These are phyloP conservation scores for Meteorus sp. DNA, from an alignment of 1,140 invertebrate genomes.

Conservation along the genomic window DNA sequence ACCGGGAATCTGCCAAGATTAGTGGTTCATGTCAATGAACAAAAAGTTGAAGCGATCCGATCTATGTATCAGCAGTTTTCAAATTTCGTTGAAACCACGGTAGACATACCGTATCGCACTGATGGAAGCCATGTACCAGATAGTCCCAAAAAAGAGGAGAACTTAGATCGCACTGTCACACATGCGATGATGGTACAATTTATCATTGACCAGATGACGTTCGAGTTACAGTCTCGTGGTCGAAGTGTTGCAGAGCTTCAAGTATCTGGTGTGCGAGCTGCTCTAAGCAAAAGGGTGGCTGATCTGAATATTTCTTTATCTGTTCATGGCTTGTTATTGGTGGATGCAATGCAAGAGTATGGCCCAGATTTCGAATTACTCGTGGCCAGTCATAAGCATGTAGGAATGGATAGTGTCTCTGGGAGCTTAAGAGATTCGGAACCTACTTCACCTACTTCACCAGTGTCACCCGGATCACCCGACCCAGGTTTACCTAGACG, in stretches of 20 bases:
- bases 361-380: constrained; percentile 93
- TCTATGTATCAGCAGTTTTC: constrained; percentile 56
- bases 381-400: constrained; percentile 91
- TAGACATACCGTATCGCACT: background rate
- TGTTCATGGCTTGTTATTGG: constrained; percentile 88
- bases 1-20: constrained; percentile 84
- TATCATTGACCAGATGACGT: constrained; percentile 82
- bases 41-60: constrained; percentile 73
- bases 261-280: constrained; percentile 82
- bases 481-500: constrained; percentile 52
- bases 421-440: constrained; percentile 90
- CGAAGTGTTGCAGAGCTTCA: constrained; percentile 87
- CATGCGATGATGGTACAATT: constrained; percentile 84
- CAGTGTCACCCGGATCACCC: constrained; percentile 71
- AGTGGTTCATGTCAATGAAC: constrained; percentile 87
- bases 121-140: constrained; percentile 54
- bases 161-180: constrained; percentile 54
- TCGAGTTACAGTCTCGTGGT: constrained; percentile 83
- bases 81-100: constrained; percentile 31
- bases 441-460: constrained; percentile 80
- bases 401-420: constrained; percentile 91
- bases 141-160: constrained; percentile 50
- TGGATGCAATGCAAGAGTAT: constrained; percentile 93
- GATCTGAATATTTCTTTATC: constrained; percentile 80
- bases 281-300: constrained; percentile 70